Evolutionary conservation across 2,113 vertebrate genomes (phyloP).

Genomic region (Galemys pyrenaicus): DNA sequence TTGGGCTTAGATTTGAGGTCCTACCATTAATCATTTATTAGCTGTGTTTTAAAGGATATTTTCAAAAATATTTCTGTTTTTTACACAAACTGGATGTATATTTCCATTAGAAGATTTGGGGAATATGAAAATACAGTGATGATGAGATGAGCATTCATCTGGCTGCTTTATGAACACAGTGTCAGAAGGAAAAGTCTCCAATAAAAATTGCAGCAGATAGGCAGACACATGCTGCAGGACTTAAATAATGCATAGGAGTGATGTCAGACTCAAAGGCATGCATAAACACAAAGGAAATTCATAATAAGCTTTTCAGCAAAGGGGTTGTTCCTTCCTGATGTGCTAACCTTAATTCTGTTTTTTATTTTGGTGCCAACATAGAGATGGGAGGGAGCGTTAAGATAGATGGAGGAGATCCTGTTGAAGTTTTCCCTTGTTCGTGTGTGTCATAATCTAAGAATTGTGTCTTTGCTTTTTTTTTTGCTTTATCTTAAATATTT

Average conservation of each 20-base stretch:
- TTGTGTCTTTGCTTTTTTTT: neutral
- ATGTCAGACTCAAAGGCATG: neutral
- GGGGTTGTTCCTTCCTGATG: slow-evolving; percentile 77
- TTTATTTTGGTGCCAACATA: neutral
- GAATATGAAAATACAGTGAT: neutral
- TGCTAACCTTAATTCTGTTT: slow-evolving; percentile 4
- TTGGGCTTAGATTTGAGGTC: neutral
- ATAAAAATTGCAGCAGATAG: neutral
- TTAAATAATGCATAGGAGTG: neutral
- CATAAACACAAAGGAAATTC: slow-evolving; percentile 58
- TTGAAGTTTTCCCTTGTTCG: neutral
- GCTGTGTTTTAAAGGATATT: neutral
- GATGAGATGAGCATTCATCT: neutral
- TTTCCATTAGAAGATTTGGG: neutral
- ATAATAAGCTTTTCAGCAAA: slow-evolving; percentile 78
- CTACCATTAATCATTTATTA: neutral
- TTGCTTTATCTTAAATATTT: neutral
- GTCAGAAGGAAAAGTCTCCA: neutral
- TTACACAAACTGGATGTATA: neutral
- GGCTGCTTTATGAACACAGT: neutral
- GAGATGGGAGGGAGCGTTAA: neutral
- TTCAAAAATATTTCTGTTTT: neutral
- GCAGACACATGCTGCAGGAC: fast-evolving
- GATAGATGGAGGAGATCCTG: neutral
- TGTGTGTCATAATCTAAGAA: neutral